Evolutionary conservation across 2,797 vertebrate genomes (phyloP), one percentile per base, ranked within the genome.

Genomic region (Acrossocheilus fasciatus): DNA sequence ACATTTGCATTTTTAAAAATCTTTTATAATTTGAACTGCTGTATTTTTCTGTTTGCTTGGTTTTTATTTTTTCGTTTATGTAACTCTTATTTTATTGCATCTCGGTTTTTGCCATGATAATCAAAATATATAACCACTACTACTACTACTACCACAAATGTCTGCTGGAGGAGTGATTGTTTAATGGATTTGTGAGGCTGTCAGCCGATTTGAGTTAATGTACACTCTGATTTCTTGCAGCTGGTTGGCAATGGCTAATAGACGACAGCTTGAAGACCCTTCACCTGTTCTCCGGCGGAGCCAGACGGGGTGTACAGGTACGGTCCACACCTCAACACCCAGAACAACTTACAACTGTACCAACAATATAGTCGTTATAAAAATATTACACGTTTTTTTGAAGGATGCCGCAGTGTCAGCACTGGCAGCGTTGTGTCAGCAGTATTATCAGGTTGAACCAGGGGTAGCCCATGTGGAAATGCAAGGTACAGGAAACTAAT

Each of bases 221-320:
- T 90, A 11, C 82, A 57, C 17, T 41, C n/a, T 26, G 69, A 43
- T 7, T 5, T 90, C 34, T 90, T 95, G 87, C 92, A 99, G 98
- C 81, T 64, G 96, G 93, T 1, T 99, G 98, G 98, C 98, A 97
- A 92, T 95, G 95, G 93, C 93, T 99, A 36, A 97, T 99, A 52
- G 95, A 98, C 0, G 97, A 99, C 94, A 97, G 95, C 86, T 92
- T 99, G 6, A 95, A 95, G 86, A 96, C 87, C 30, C 96, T 98
- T 62, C 94, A 97, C 81, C 95, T 96, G 3, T 66, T 96, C 81
- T 97, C 97, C 15, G 94, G 92, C 5, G 36, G 89, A 12, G 92
- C 92, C 26, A 95, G 94, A 83, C 95, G 96, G 10, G 91, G 88
- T 78, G 89, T 97, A 83, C 96, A 97, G 96, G 98, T 98, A 91